These are phyloP conservation scores for Micromussa lordhowensis DNA, from an alignment of 92 coral and sea anemone genomes.

Conservation along the genomic window DNA sequence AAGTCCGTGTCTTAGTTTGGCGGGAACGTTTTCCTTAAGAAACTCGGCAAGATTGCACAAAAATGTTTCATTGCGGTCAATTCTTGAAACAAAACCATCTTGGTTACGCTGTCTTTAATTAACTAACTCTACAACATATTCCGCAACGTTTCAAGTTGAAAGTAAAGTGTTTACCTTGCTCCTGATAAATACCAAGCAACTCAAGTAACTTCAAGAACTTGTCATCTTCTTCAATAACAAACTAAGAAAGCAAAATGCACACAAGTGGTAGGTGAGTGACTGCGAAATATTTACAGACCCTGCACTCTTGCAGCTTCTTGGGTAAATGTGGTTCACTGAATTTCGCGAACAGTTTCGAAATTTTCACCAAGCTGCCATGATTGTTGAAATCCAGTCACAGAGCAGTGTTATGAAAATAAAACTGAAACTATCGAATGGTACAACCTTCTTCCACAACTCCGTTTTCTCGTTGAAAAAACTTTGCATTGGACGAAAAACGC, in stretches of 20 bases:
- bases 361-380: too few species aligned
- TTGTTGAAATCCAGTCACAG: too few species aligned
- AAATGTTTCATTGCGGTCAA: not conserved
- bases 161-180: conserved; percentile 67
- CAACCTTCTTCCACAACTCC: too few species aligned
- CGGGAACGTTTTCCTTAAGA: not conserved
- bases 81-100: not conserved
- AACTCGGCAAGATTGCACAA: not conserved
- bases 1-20: not conserved
- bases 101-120: not conserved
- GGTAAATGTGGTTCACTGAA: not conserved
- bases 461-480: too few species aligned
- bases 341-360: too few species aligned
- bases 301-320: not conserved
- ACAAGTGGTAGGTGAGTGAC: not conserved
- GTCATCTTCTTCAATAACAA: conserved; percentile 94
- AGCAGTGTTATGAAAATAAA: too few species aligned
- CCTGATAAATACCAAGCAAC: conserved; percentile 92
- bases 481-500: too few species aligned
- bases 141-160: not conserved
- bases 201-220: conserved; percentile 92
- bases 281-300: not conserved
- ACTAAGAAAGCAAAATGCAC: conserved; percentile 47
- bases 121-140: not conserved
- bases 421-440: too few species aligned